Evolutionary conservation across 2,113 vertebrate species (phyloP).

Genomic region (Thunnus maccoyii): DNA sequence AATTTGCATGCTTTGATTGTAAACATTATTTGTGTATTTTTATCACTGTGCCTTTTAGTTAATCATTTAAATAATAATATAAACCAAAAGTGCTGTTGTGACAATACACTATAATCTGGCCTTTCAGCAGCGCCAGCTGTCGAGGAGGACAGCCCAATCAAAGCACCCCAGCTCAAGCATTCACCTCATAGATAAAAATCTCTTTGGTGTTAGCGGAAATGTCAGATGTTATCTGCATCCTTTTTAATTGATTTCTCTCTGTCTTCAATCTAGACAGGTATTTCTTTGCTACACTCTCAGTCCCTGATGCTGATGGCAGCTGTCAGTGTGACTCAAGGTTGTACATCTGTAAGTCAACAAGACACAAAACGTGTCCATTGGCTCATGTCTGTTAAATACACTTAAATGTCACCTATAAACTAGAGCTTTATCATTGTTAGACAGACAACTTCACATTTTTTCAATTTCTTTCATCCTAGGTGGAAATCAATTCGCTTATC

Average conservation of each 20-base stretch:
- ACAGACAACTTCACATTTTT: conserved; percentile 13
- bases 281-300: conserved; percentile 27
- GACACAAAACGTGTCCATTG: conserved; percentile 27
- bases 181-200: conserved; percentile 71
- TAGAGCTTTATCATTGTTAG: conserved; percentile 1
- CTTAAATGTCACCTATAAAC: conserved; percentile 37
- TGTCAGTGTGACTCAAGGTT: conserved; percentile 39
- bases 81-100: background rate
- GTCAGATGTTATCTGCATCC: conserved; percentile 67
- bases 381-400: conserved; percentile 36
- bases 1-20: background rate
- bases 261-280: conserved; percentile 48
- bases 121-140: conserved; percentile 34
- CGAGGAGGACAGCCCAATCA: conserved; percentile 56
- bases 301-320: conserved; percentile 24
- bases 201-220: conserved; percentile 61
- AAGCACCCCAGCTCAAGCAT: conserved; percentile 46
- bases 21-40: background rate
- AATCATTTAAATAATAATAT: background rate
- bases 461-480: conserved; percentile 28
- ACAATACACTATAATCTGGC: background rate
- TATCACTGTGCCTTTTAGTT: background rate
- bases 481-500: conserved; percentile 60
- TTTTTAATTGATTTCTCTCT: conserved; percentile 71
- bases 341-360: conserved; percentile 27